Evolutionary conservation across 2,113 vertebrate species (phyloP).

Genomic region (Heterotilapia buettikoferi): DNA sequence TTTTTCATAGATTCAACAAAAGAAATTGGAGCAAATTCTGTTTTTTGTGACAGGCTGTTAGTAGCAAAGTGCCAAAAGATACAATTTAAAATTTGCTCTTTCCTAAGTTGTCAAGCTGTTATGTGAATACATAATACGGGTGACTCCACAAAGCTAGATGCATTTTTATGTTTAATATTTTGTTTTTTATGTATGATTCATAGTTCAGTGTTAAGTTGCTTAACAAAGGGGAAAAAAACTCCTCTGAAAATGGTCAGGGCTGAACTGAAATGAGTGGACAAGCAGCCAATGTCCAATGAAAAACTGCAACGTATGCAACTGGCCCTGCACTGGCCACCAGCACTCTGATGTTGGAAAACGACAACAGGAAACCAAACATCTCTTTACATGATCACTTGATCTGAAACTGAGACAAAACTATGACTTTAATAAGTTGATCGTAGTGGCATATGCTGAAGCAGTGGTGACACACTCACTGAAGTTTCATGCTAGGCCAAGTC

Average conservation of each 20-base stretch:
- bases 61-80: background rate
- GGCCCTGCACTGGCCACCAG: background rate
- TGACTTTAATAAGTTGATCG: background rate
- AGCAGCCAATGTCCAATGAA: background rate
- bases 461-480: background rate
- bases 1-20: background rate
- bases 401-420: background rate
- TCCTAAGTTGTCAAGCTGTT: background rate
- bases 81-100: background rate
- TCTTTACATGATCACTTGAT: background rate
- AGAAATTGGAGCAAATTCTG: background rate
- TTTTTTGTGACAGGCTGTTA: background rate
- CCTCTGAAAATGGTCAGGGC: background rate
- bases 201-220: background rate
- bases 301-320: fast-evolving
- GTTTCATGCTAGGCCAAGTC: background rate
- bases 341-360: fast-evolving
- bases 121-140: background rate
- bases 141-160: background rate
- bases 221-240: fast-evolving
- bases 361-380: background rate
- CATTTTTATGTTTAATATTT: background rate
- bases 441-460: background rate
- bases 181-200: background rate
- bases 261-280: background rate